Conservation (phyloP, 1,140 invertebrate genomes). For the Melitaea cinxia region DNA sequence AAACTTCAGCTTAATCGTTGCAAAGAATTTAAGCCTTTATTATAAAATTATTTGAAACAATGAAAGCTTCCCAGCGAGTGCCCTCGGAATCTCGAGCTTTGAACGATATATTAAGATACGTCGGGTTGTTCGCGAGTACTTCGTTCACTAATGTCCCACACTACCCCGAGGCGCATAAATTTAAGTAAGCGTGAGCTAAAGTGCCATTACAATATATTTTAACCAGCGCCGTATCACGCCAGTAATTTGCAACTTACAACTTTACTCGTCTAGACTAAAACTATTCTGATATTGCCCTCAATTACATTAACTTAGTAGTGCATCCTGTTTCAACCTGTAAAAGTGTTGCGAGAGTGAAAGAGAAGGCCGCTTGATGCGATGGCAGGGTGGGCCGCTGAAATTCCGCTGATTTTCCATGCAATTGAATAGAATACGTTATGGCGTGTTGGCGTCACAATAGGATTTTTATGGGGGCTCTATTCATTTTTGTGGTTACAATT, state of each 20-base stretch:
- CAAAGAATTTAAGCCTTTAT: slow-evolving; percentile 17
- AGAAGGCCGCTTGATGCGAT: slow-evolving; percentile 35
- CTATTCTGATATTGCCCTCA: slow-evolving; percentile 77
- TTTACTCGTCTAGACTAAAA: slow-evolving; percentile 78
- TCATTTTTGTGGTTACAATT: slow-evolving; percentile 30
- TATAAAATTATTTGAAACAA: slow-evolving; percentile 11
- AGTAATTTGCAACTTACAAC: slow-evolving; percentile 74
- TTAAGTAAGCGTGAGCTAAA: slow-evolving; percentile 68
- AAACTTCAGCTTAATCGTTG: background rate
- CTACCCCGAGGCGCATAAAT: slow-evolving; percentile 56
- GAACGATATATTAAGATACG: slow-evolving; percentile 28
- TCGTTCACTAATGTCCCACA: slow-evolving; percentile 48
- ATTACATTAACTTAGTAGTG: slow-evolving; percentile 65
- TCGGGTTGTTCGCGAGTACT: slow-evolving; percentile 45
- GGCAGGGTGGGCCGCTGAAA: slow-evolving; percentile 66
- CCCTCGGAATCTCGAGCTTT: slow-evolving; percentile 26
- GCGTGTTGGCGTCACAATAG: slow-evolving; percentile 62
- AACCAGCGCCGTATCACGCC: slow-evolving; percentile 62
- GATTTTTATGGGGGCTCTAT: slow-evolving; percentile 40
- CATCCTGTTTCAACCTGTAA: slow-evolving; percentile 43
- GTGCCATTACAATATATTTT: slow-evolving; percentile 71
- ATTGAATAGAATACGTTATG: slow-evolving; percentile 78
- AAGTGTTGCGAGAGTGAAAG: slow-evolving; percentile 37
- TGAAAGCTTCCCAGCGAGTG: slow-evolving; percentile 25
- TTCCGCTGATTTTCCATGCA: slow-evolving; percentile 77